Evolutionary conservation across 2,113 vertebrate species (phyloP).

Genomic region (Donacobius atricapilla): DNA sequence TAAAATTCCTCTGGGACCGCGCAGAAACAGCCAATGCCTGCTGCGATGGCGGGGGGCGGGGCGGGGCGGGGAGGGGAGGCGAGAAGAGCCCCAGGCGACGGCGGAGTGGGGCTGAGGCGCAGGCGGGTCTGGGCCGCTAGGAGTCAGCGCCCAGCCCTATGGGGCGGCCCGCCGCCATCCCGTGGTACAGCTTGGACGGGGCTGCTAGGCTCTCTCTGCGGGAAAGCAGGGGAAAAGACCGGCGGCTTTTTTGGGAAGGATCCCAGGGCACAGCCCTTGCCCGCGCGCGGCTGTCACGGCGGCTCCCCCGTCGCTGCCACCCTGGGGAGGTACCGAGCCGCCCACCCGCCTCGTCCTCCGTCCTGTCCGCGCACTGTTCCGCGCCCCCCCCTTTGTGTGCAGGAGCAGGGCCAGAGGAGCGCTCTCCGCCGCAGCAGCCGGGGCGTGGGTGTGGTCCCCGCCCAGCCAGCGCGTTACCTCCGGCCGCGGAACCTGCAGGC

Average conservation of each 20-base stretch:
- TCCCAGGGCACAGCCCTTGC: background rate
- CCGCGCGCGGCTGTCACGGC: background rate
- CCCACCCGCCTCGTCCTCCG: background rate
- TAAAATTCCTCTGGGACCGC: conserved; percentile 87
- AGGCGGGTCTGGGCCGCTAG: background rate
- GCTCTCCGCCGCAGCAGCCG: background rate
- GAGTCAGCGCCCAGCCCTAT: background rate
- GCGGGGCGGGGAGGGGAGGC: background rate
- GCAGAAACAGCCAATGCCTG: conserved; percentile 86
- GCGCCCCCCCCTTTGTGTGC: background rate
- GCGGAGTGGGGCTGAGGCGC: background rate
- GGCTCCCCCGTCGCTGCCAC: background rate
- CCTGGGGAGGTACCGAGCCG: background rate
- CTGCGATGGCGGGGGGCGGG: background rate
- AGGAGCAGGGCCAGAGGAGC: background rate
- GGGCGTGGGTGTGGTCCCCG: background rate
- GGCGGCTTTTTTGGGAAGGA: background rate
- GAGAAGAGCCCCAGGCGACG: background rate
- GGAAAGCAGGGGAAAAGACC: background rate
- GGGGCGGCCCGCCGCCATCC: background rate
- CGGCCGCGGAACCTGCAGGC: background rate
- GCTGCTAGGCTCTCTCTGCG: background rate
- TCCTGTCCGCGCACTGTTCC: background rate
- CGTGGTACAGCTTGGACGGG: background rate
- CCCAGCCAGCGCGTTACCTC: background rate